Evolutionary conservation across 2,888 invertebrate genomes (phyloP).

Genomic region (Callyntrura sp.): DNA sequence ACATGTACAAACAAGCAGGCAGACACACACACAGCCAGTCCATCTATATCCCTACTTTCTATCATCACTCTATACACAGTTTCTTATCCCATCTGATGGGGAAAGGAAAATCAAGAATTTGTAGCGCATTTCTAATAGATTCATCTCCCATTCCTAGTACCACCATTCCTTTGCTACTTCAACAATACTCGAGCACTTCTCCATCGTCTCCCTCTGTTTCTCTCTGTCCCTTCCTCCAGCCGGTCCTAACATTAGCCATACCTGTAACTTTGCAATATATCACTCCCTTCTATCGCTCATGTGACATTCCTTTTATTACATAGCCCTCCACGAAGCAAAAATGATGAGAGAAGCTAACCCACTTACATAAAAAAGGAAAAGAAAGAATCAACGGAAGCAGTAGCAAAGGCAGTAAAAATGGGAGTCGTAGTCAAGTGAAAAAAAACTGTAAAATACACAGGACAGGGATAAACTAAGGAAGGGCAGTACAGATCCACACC

Average conservation of each 20-base stretch:
- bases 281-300: conserved; percentile 68
- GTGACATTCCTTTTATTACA: conserved; percentile 74
- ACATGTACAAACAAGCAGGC: conserved; percentile 68
- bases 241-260: conserved; percentile 47
- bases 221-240: conserved; percentile 9
- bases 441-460: conserved; percentile 60
- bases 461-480: conserved; percentile 42
- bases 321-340: conserved; percentile 48
- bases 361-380: conserved; percentile 69
- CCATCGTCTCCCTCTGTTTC: conserved; percentile 4
- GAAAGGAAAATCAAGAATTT: conserved; percentile 63
- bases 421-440: conserved; percentile 62
- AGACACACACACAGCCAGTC: background rate
- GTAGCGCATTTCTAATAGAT: conserved; percentile 74
- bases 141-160: conserved; percentile 47
- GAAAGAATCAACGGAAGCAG: conserved; percentile 57
- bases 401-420: conserved; percentile 50
- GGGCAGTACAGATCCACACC: conserved; percentile 43
- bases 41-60: conserved; percentile 34
- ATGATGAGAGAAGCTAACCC: conserved; percentile 71
- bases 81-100: conserved; percentile 51
- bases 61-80: conserved; percentile 50
- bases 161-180: background rate
- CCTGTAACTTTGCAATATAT: conserved; percentile 67
- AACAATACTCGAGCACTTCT: conserved; percentile 28